phyloP scores from a whole-genome alignment of 2,888 invertebrate genomes.

The Mythimna pallens region DNA sequence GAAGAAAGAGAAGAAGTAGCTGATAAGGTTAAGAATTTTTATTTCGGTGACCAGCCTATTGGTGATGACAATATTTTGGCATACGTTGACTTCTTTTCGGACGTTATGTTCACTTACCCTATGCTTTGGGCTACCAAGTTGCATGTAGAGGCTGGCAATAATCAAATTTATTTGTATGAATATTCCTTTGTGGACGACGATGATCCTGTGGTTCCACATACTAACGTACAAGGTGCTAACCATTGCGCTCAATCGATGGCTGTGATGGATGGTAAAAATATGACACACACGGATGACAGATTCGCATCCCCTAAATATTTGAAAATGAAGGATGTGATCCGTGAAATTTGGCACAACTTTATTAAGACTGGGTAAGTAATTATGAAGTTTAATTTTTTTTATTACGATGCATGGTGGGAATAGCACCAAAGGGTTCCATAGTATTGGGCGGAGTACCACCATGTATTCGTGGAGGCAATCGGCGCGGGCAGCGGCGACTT shows the following conservation, averaged over 20 bases:
- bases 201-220: slow-evolving; percentile 47
- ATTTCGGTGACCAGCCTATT: slow-evolving; percentile 31
- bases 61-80: slow-evolving; percentile 22
- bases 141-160: slow-evolving; percentile 71
- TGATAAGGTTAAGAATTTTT: slow-evolving; percentile 12
- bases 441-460: too few relatives aligned
- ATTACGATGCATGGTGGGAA: too few relatives aligned
- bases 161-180: slow-evolving; percentile 75
- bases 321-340: slow-evolving; percentile 64
- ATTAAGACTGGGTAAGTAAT: slow-evolving; percentile 58
- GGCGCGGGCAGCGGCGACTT: too few relatives aligned
- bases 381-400: not conserved
- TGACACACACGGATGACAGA: slow-evolving; percentile 14
- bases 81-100: slow-evolving; percentile 60
- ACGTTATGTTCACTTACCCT: slow-evolving; percentile 76
- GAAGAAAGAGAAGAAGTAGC: slow-evolving; percentile 66
- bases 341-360: slow-evolving; percentile 75
- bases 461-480: too few relatives aligned
- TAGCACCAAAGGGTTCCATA: too few relatives aligned
- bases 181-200: slow-evolving; percentile 72
- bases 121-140: slow-evolving; percentile 68
- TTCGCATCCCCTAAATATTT: slow-evolving; percentile 13
- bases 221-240: slow-evolving; percentile 24
- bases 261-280: slow-evolving; percentile 3
- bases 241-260: slow-evolving; percentile 34